phyloP scores from a whole-genome alignment of 2,797 vertebrate species.

The Chrosomus eos region DNA sequence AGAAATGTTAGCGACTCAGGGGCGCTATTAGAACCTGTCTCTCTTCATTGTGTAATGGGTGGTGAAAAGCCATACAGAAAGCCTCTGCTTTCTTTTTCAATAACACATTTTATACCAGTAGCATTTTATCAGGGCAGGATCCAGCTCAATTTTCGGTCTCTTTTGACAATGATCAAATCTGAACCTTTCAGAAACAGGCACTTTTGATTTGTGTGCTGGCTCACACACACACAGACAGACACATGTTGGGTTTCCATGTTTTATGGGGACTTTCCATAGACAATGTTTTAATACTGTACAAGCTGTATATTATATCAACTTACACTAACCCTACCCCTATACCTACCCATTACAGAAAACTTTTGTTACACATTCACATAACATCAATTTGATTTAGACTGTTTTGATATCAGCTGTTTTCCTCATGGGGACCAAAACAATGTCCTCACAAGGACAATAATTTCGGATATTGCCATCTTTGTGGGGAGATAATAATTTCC shows the following conservation, averaged over 20 bases:
- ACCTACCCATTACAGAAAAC: not conserved
- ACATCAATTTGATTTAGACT: not conserved
- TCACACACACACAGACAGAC: not conserved
- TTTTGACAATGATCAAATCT: not conserved
- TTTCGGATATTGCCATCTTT: too few relatives aligned
- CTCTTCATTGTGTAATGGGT: not conserved
- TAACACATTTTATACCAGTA: not conserved
- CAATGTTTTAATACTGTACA: not conserved
- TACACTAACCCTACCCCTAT: not conserved
- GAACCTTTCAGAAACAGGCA: not conserved
- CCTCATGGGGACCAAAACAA: not conserved
- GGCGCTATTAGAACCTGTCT: not conserved
- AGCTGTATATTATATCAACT: not conserved
- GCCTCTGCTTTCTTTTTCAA: not conserved
- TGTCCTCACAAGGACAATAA: too few relatives aligned
- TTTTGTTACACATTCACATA: not conserved
- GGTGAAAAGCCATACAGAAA: slow-evolving; percentile 4
- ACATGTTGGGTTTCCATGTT: not conserved
- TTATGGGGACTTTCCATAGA: not conserved
- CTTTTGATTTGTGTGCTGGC: not conserved
- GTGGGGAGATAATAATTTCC: too few relatives aligned
- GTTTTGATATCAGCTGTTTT: not conserved
- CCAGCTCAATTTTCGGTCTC: not conserved
- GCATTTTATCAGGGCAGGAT: not conserved
- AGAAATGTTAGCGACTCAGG: not conserved